These are phyloP conservation scores for Sphecodes monilicornis DNA, from an alignment of 2,888 invertebrate genomes.

Conservation along the genomic window DNA sequence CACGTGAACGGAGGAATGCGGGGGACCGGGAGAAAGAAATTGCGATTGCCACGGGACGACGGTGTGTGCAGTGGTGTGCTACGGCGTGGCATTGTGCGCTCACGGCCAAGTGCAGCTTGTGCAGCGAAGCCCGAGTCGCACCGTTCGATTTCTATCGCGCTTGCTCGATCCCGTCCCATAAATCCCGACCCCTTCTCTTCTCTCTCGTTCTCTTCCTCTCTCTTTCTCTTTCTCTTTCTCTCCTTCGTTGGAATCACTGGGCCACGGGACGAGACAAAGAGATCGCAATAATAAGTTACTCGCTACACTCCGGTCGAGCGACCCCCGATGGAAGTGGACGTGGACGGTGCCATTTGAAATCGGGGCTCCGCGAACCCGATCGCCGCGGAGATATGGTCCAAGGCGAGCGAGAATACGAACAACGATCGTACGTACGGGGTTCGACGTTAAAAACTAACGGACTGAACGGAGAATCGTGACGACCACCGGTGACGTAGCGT, in stretches of 20 bases:
- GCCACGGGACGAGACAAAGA: constrained; percentile 18
- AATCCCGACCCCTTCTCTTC: constrained; percentile 3
- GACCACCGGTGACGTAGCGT: constrained; percentile 16
- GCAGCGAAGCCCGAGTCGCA: not conserved
- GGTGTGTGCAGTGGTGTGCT: not conserved
- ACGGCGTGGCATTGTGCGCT: constrained; percentile 22
- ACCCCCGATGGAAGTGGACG: not conserved
- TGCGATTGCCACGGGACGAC: not conserved
- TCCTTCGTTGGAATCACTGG: not conserved
- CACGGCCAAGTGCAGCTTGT: constrained; percentile 34
- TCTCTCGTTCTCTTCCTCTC: not conserved
- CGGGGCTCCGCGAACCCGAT: constrained; percentile 13
- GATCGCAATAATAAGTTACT: not conserved
- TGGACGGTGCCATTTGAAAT: constrained; percentile 10
- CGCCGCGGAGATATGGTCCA: constrained; percentile 18
- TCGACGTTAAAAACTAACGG: constrained; percentile 45
- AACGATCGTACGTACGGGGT: constrained; percentile 26
- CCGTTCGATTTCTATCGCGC: constrained; percentile 12
- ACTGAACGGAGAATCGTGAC: constrained; percentile 21
- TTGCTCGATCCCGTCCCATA: constrained; percentile 23
- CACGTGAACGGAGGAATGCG: not conserved
- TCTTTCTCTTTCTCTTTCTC: not conserved
- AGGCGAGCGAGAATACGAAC: constrained; percentile 20
- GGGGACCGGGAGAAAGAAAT: constrained; percentile 1
- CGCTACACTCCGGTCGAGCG: not conserved